These are phyloP conservation scores for Anas acuta DNA, from an alignment of 2,797 vertebrate genomes.

Conservation along the genomic window DNA sequence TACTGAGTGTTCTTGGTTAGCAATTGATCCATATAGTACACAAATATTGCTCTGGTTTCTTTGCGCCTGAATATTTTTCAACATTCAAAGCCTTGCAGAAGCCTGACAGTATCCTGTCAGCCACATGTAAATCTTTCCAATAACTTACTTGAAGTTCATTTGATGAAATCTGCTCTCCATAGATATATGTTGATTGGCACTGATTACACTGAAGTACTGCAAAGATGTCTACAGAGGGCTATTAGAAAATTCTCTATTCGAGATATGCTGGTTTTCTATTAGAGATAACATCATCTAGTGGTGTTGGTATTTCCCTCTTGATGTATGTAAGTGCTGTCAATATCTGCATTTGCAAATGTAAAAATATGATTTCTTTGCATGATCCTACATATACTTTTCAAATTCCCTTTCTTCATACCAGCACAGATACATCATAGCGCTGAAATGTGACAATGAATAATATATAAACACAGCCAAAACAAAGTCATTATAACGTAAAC, in stretches of 20 bases:
- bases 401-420: not conserved
- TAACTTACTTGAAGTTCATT: not conserved
- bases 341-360: not conserved
- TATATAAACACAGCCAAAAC: not conserved
- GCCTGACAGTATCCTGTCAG: not conserved
- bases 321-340: not conserved
- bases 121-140: not conserved
- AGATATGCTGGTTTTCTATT: not conserved
- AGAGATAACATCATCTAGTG: not conserved
- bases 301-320: not conserved
- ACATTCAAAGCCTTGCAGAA: not conserved
- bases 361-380: not conserved
- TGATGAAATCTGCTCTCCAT: not conserved
- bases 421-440: not conserved
- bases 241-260: not conserved
- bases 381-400: not conserved
- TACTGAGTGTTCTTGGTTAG: not conserved
- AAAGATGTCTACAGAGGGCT: not conserved
- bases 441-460: not conserved
- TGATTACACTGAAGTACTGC: not conserved
- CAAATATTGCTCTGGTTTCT: not conserved
- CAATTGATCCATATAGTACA: not conserved
- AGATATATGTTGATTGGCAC: not conserved
- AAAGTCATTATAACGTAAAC: not conserved
- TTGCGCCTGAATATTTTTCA: not conserved